Evolutionary conservation across 2,797 vertebrate species (phyloP).

Genomic region (Mormyrops boulengeri): DNA sequence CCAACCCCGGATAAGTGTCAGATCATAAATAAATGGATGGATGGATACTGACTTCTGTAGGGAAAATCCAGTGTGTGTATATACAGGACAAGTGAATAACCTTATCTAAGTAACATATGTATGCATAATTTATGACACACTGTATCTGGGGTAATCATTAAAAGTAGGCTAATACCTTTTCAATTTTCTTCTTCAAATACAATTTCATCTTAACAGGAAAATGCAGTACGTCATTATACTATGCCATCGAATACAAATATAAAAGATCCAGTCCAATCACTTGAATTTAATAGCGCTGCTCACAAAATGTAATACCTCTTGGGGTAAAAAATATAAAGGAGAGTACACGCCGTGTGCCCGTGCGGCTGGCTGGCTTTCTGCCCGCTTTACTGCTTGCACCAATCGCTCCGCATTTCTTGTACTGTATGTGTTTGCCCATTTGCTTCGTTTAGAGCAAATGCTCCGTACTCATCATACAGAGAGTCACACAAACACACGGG

Average conservation of each 20-base stretch:
- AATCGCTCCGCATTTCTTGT: not conserved
- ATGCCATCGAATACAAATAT: not conserved
- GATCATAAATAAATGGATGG: not conserved
- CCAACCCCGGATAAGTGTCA: not conserved
- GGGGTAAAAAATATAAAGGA: not conserved
- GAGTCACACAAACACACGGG: slow-evolving; percentile 6
- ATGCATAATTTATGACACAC: not conserved
- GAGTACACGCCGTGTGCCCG: not conserved
- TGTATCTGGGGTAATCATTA: not conserved
- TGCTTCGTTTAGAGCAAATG: slow-evolving; percentile 55
- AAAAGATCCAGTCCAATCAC: not conserved
- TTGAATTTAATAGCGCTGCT: not conserved
- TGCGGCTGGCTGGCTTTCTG: not conserved
- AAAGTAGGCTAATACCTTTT: not conserved
- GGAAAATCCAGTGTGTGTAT: not conserved
- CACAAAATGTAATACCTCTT: not conserved
- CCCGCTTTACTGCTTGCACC: slow-evolving; percentile 12
- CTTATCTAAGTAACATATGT: not conserved
- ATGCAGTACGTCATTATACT: not conserved
- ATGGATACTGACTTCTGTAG: not conserved
- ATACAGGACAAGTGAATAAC: not conserved
- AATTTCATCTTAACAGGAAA: not conserved
- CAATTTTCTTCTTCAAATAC: not conserved
- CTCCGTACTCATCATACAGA: slow-evolving; percentile 42
- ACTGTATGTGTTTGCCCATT: slow-evolving; percentile 61